A percentile compares a stretch with the other conserved stretches of the same genome.
Conservation (phyloP, 2,113 vertebrate species). For the Cyanoramphus novaezelandiae region DNA sequence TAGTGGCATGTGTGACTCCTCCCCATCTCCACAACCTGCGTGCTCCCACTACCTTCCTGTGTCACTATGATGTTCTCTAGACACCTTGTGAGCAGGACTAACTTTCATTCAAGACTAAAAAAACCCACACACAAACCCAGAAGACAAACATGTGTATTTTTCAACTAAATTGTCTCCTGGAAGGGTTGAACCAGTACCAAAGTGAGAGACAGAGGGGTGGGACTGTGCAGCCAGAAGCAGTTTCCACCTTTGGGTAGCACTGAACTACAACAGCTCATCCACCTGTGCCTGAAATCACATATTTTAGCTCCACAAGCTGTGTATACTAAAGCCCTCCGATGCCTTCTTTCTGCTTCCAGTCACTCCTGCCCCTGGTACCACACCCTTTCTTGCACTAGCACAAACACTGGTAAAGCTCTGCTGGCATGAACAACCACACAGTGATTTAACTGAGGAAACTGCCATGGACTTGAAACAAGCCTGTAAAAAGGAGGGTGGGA, state of each 20-base stretch:
- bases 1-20: background rate
- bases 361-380: background rate
- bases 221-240: background rate
- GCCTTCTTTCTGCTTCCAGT: background rate
- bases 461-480: background rate
- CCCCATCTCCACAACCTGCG: background rate
- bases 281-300: rapidly evolving
- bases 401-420: background rate
- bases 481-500: background rate
- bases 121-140: background rate
- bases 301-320: background rate
- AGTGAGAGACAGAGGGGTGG: background rate
- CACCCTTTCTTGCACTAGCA: background rate
- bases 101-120: background rate
- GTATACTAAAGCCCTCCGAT: background rate
- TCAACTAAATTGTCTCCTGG: background rate
- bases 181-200: background rate
- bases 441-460: background rate
- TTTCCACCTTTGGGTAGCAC: background rate
- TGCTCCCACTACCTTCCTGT: rapidly evolving
- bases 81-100: rapidly evolving
- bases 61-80: background rate
- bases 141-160: background rate
- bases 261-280: background rate
- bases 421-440: background rate